Conservation (phyloP, 2,888 invertebrate species). For the Drosophila paranaensis region DNA sequence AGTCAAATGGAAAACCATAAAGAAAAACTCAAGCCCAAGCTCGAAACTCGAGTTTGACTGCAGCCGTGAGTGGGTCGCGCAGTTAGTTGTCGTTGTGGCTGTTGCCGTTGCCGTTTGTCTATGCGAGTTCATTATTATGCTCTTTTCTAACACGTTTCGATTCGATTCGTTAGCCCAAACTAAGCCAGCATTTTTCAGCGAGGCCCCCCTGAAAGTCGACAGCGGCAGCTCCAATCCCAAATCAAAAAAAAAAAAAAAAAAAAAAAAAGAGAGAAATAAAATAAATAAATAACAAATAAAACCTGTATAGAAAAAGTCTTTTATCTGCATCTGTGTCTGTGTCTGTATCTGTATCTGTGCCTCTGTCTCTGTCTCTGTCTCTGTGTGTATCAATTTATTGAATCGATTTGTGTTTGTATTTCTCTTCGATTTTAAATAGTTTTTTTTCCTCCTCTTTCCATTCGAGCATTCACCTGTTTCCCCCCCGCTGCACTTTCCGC, state of each 20-base stretch:
- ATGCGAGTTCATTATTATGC: constrained; percentile 67
- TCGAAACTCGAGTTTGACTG: constrained; percentile 24
- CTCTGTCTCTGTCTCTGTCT: background rate
- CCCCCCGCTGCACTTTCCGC: constrained; percentile 42
- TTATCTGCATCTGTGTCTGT: background rate
- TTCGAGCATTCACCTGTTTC: constrained; percentile 46
- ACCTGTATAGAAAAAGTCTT: constrained; percentile 60
- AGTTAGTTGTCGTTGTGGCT: constrained; percentile 8
- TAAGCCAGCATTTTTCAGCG: constrained; percentile 26
- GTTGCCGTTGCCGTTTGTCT: constrained; percentile 19
- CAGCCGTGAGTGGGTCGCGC: constrained; percentile 32
- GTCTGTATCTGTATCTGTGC: background rate
- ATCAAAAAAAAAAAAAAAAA: constrained; percentile 7
- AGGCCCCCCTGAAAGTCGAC: constrained; percentile 38
- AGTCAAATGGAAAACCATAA: constrained; percentile 61
- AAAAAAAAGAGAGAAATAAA: constrained; percentile 2
- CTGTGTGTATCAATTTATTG: constrained; percentile 58
- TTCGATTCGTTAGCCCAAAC: constrained; percentile 61
- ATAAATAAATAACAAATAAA: constrained; percentile 37
- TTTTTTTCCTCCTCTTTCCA: constrained; percentile 1
- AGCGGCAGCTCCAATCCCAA: constrained; percentile 9
- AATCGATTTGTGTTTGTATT: constrained; percentile 70
- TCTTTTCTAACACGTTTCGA: constrained; percentile 69
- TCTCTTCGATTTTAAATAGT: constrained; percentile 45
- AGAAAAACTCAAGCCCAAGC: constrained; percentile 42